Percentiles rank a stretch among this genome's conserved stretches.
phyloP scores from a whole-genome alignment of 2,797 vertebrate species.

The Sandelia bainsii region DNA sequence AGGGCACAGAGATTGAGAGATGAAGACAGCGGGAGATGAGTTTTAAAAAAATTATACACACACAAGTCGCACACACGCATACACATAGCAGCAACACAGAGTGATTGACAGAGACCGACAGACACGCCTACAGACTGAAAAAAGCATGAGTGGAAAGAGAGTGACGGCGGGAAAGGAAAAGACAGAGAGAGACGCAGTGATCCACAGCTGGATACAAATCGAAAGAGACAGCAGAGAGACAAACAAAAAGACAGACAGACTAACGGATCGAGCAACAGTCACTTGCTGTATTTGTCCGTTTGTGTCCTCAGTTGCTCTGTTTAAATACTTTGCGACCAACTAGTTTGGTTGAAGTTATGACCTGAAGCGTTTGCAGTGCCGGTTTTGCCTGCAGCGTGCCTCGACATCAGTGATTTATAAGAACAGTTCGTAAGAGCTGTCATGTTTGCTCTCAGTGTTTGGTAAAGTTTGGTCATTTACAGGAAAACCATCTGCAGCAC shows the following conservation, averaged over 20 bases:
- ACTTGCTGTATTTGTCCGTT: constrained; percentile 53
- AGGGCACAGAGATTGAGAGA: constrained; percentile 51
- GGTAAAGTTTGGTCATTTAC: constrained; percentile 2
- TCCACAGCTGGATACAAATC: constrained; percentile 59
- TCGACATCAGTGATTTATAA: constrained; percentile 31
- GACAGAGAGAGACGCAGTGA: constrained; percentile 58
- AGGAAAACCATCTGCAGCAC: constrained; percentile 21
- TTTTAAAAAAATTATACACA: constrained; percentile 46
- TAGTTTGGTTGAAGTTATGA: constrained; percentile 38
- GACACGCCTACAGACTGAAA: constrained; percentile 72
- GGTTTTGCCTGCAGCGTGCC: constrained; percentile 29
- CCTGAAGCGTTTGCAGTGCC: constrained; percentile 25
- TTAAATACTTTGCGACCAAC: constrained; percentile 38
- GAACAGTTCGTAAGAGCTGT: not conserved
- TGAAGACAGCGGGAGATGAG: constrained; percentile 53
- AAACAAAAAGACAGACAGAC: constrained; percentile 55
- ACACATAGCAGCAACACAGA: constrained; percentile 18
- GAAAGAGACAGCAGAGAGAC: constrained; percentile 67
- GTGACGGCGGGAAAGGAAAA: constrained; percentile 55
- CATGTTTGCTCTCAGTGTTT: constrained; percentile 12
- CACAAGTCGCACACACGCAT: constrained; percentile 6
- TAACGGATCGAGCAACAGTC: constrained; percentile 49
- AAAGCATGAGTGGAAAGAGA: constrained; percentile 68
- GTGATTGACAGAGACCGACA: constrained; percentile 73
- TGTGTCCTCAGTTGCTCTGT: constrained; percentile 46